Evolutionary conservation across 2,113 vertebrate genomes (phyloP), one percentile per base, ranked within the genome.

Genomic region (Aplodontia rufa): DNA sequence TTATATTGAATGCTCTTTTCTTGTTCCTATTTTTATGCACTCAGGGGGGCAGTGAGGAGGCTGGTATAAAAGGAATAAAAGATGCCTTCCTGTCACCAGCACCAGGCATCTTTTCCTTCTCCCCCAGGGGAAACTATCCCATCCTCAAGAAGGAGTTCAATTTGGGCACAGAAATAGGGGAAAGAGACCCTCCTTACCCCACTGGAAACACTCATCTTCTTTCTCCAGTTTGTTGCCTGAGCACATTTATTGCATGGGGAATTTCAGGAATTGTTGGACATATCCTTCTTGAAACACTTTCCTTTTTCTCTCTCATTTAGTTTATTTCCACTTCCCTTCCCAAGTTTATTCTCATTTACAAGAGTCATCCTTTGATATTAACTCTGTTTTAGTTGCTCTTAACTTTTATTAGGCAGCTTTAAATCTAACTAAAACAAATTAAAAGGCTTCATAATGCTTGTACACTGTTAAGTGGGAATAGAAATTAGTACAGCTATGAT

Each of bases 361-460:
- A n/a, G 66, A 90, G 14, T 89, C 17, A 40, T 93, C 66, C n/a
- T 32, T 94, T 86, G 51, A 80, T 68, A 87, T 32, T n/a, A 78
- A 60, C 42, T 90, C 30, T 85, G 45, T 32, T 76, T 87, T n/a
- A 87, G 35, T 62, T 79, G 58, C 37, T 92, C 30, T 86, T n/a
- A 80, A 28, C 22, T 86, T 62, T 87, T 28, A 55, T 87, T 74
- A 53, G 26, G 26, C 42, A 95, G 55, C 28, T 95, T 92, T 92
- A n/a, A 87, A 51, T 37, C 37, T 87, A 60, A 49, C 47, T 62
- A 55, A 30, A 90, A 92, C 47, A 40, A 76, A 60, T 60, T 60
- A 26, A 60, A 95, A 83, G 12, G 11, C n/a, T 97, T 87, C 40
- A 83, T 75, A 94, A 91, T 17, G 6, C 30, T 71, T 87, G 83